A percentile compares a stretch with the other conserved stretches of the same genome.
phyloP scores from a whole-genome alignment of 2,888 invertebrate genomes.

The Eilema caniola region DNA sequence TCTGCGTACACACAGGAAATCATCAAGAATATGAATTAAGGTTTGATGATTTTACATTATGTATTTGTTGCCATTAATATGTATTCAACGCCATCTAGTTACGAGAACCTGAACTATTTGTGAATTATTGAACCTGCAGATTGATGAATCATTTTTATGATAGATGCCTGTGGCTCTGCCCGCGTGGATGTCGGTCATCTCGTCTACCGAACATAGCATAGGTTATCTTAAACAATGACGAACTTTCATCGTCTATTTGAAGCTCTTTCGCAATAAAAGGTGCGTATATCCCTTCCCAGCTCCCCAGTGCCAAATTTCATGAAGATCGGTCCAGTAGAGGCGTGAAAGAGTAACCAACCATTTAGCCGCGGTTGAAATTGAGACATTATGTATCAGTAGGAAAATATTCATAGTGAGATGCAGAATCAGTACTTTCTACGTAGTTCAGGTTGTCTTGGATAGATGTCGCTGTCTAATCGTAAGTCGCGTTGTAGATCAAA shows the following conservation, averaged over 20 bases:
- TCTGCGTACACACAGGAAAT: conserved; percentile 98
- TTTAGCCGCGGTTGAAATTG: background rate
- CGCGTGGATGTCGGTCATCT: no score
- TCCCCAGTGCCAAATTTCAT: no score
- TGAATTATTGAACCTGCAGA: background rate
- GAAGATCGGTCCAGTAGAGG: no score
- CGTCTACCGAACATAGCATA: no score
- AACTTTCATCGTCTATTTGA: no score
- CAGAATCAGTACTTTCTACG: background rate
- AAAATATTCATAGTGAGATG: background rate
- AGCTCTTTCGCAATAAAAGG: no score
- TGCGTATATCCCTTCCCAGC: no score
- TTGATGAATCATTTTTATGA: background rate
- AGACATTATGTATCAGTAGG: background rate
- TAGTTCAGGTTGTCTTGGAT: background rate
- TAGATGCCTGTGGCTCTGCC: no score
- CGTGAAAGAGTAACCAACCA: no score
- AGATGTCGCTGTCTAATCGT: background rate
- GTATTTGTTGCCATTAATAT: background rate
- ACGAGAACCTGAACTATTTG: background rate
- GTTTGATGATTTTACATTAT: background rate
- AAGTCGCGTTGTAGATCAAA: background rate
- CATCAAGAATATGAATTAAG: conserved; percentile 69
- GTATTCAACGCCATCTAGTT: background rate
- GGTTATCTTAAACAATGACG: no score